phyloP scores from a whole-genome alignment of 2,113 vertebrate genomes.

The Myotis lucifugus region DNA sequence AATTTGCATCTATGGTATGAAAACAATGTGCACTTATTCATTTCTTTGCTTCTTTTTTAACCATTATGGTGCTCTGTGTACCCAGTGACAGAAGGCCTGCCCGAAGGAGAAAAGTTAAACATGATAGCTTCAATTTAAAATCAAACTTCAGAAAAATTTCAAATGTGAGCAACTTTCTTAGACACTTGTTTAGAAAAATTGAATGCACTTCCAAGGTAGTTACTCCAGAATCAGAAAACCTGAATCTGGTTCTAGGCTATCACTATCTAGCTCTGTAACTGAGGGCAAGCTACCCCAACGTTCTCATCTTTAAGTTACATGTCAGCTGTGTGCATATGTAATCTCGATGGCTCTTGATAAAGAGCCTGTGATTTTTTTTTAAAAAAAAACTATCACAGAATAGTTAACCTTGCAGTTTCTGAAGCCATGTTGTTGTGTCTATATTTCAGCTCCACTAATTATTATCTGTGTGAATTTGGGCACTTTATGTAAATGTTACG shows the following conservation, averaged over 20 bases:
- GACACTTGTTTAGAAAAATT: conserved; percentile 31
- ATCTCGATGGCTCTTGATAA: neutral
- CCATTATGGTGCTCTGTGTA: neutral
- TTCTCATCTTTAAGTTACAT: neutral
- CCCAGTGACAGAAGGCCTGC: neutral
- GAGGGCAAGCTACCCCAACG: neutral
- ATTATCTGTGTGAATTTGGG: neutral
- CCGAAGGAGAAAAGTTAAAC: conserved; percentile 23
- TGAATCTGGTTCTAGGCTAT: neutral
- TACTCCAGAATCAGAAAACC: neutral
- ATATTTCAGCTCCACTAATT: neutral
- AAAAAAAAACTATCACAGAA: neutral
- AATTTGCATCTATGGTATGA: conserved; percentile 5
- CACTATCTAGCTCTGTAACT: neutral
- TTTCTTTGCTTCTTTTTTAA: conserved; percentile 45
- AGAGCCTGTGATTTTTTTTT: neutral
- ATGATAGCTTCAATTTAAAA: conserved; percentile 35
- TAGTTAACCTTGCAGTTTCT: neutral
- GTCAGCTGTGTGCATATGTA: neutral
- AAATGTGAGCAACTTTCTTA: conserved; percentile 31
- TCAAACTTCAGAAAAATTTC: conserved; percentile 19
- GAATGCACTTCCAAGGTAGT: neutral
- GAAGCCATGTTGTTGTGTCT: neutral
- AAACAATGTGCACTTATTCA: neutral
- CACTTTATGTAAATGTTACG: neutral